Conservation (phyloP, 2,888 invertebrate genomes). For the Agonopterix alstromeriana region DNA sequence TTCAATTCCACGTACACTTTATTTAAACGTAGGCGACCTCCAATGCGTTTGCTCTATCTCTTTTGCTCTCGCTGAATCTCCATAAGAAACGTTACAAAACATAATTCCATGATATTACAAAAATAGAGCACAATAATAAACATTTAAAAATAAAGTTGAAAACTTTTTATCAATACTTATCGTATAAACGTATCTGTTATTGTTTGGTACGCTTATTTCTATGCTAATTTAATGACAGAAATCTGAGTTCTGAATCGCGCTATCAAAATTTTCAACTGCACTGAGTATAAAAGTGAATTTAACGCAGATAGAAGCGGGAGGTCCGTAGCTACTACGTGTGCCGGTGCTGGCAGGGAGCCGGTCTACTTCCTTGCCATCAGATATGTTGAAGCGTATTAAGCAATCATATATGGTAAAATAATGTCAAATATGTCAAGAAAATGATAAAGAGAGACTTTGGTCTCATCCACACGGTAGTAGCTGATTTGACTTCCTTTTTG, state of each 20-base stretch:
- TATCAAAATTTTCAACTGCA: constrained; percentile 29
- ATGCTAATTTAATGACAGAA: constrained; percentile 14
- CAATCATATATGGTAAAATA: constrained; percentile 65
- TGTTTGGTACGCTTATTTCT: not conserved
- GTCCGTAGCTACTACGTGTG: constrained; percentile 71
- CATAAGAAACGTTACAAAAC: constrained; percentile 2
- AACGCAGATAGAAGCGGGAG: constrained; percentile 22
- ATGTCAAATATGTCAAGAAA: constrained; percentile 66
- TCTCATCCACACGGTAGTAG: constrained; percentile 70
- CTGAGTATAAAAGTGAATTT: constrained; percentile 19
- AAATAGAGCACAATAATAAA: not conserved
- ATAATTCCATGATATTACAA: not conserved
- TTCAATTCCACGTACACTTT: not conserved
- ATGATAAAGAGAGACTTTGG: constrained; percentile 63
- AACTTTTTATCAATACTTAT: not conserved
- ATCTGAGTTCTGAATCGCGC: constrained; percentile 48
- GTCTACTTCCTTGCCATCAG: constrained; percentile 61
- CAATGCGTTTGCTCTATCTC: constrained; percentile 1
- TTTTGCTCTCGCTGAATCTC: constrained; percentile 2
- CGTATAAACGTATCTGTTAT: not conserved
- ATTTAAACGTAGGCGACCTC: not conserved
- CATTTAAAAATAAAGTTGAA: not conserved
- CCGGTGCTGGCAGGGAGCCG: constrained; percentile 65
- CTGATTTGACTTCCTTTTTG: constrained; percentile 66
- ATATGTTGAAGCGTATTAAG: constrained; percentile 58